Evolutionary conservation across 2,888 invertebrate species (phyloP).

Genomic region (Polia nebulosa): DNA sequence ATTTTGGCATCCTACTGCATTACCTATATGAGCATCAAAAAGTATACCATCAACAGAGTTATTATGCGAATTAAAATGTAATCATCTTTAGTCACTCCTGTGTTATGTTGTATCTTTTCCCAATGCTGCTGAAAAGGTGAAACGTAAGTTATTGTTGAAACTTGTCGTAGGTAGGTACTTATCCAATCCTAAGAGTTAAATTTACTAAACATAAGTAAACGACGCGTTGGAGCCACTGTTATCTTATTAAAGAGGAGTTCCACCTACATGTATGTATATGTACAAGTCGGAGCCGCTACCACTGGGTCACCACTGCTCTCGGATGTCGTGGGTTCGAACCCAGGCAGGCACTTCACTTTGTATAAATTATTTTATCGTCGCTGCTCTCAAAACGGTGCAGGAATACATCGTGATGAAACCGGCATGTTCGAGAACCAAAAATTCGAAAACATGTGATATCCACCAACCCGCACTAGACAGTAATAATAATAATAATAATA

Average conservation of each 20-base stretch:
- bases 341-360: no score
- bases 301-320: no score
- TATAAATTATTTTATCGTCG: no score
- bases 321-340: no score
- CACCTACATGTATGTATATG: background rate
- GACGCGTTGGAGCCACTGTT: background rate
- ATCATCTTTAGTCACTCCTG: slow-evolving; percentile 9
- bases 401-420: no score
- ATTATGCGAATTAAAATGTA: slow-evolving; percentile 30
- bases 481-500: no score
- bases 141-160: background rate
- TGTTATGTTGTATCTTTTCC: slow-evolving; percentile 17
- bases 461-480: no score
- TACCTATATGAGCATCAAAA: slow-evolving; percentile 25
- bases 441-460: no score
- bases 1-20: slow-evolving; percentile 18
- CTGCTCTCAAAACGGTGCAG: no score
- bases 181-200: background rate
- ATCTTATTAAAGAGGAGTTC: background rate
- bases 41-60: background rate
- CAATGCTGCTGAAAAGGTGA: background rate
- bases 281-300: no score
- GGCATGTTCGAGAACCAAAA: no score
- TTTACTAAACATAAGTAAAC: no score
- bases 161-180: background rate